phyloP scores from a whole-genome alignment of 2,113 vertebrate species.

The Trochalopteron elliotii region DNA sequence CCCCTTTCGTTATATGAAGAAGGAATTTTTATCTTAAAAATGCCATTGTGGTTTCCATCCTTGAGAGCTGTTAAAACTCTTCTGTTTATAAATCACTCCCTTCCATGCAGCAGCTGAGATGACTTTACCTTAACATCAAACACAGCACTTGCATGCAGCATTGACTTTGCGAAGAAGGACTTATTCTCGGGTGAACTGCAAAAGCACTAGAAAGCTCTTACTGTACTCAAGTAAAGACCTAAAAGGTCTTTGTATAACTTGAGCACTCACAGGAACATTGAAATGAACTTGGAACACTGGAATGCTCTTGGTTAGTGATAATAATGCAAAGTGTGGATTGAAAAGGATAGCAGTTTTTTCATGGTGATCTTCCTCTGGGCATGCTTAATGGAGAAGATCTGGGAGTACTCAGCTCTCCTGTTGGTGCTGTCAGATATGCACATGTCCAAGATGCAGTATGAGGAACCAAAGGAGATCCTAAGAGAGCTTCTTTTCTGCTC shows the following conservation, averaged over 20 bases:
- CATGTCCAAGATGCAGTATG: accelerated
- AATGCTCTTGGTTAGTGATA: neutral
- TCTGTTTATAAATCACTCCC: neutral
- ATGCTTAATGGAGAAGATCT: neutral
- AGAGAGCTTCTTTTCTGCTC: neutral
- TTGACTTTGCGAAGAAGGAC: neutral
- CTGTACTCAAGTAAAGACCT: neutral
- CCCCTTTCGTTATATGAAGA: neutral
- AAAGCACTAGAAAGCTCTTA: neutral
- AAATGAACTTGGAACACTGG: neutral
- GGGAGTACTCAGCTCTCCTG: neutral
- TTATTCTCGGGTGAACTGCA: neutral
- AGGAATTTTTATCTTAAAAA: neutral
- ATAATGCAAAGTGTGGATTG: neutral
- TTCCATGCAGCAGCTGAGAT: neutral
- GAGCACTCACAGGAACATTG: neutral
- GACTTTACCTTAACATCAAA: neutral
- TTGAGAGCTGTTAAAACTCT: neutral
- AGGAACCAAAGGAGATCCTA: neutral
- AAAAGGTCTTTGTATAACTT: neutral
- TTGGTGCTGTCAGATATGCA: neutral
- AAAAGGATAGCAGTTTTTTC: neutral
- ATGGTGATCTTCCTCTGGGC: neutral
- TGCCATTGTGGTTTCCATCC: neutral
- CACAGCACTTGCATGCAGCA: neutral